Evolutionary conservation across 2,113 vertebrate genomes (phyloP).

Genomic region (Argyrosomus japonicus): DNA sequence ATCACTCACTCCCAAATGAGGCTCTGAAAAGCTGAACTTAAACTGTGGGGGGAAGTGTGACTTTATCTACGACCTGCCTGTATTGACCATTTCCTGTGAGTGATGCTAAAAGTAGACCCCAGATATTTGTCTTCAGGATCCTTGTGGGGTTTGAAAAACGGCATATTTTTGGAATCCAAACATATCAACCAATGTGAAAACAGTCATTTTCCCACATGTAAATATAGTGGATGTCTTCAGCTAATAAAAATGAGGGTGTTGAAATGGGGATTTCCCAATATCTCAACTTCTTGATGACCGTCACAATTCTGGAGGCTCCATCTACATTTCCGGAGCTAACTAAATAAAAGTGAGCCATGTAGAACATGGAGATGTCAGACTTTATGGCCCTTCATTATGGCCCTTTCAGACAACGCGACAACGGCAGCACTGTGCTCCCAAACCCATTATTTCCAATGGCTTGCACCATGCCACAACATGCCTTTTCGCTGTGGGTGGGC

Average conservation of each 20-base stretch:
- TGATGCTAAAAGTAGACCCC: slow-evolving; percentile 13
- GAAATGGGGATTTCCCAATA: not conserved
- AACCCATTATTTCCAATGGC: too few species aligned
- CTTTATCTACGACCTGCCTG: not conserved
- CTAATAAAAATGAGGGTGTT: not conserved
- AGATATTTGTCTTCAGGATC: slow-evolving; percentile 1
- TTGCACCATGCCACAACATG: too few species aligned
- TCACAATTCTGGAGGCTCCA: not conserved
- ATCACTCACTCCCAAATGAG: slow-evolving; percentile 54
- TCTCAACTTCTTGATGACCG: not conserved
- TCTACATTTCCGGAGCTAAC: not conserved
- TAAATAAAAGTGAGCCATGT: not conserved
- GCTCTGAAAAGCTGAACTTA: slow-evolving; percentile 18
- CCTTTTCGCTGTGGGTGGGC: too few species aligned
- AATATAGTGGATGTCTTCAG: not conserved
- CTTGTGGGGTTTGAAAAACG: not conserved
- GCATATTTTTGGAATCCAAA: slow-evolving; percentile 1
- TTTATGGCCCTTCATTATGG: not conserved
- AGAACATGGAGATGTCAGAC: not conserved
- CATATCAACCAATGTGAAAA: not conserved
- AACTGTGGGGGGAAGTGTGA: not conserved
- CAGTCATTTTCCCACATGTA: not conserved
- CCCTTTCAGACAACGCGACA: too few species aligned
- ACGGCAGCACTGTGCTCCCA: too few species aligned
- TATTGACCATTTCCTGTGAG: slow-evolving; percentile 28